Percentiles rank a stretch among this genome's conserved stretches.
Conservation (phyloP, 2,888 invertebrate species). For the Erebia ligea region DNA sequence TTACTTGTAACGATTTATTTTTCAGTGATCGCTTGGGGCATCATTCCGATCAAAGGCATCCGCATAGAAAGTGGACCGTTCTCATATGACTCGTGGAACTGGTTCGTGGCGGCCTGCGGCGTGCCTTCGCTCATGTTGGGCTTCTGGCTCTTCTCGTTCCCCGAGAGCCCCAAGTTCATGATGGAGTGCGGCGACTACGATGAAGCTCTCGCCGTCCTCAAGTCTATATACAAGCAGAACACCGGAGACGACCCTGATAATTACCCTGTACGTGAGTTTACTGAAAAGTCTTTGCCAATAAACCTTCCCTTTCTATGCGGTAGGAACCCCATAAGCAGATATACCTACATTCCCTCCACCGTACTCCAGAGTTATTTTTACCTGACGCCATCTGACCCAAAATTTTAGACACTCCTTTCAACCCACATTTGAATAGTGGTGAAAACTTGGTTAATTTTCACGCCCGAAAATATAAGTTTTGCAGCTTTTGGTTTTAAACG, state of each 20-base stretch:
- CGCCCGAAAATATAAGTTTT: too few relatives aligned
- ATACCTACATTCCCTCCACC: too few relatives aligned
- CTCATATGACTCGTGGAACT: conserved; percentile 91
- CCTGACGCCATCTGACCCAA: too few relatives aligned
- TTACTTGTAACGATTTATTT: background rate
- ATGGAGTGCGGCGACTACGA: conserved; percentile 91
- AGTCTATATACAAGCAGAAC: conserved; percentile 87
- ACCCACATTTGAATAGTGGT: too few relatives aligned
- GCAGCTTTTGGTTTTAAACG: too few relatives aligned
- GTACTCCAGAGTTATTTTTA: too few relatives aligned
- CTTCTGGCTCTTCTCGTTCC: conserved; percentile 89
- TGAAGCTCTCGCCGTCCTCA: conserved; percentile 87
- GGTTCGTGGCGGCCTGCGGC: conserved; percentile 90
- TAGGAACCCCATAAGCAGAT: too few relatives aligned
- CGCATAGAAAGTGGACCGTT: conserved; percentile 83
- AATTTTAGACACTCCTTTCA: too few relatives aligned
- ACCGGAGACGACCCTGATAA: conserved; percentile 87
- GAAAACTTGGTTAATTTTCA: too few relatives aligned
- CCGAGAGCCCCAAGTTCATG: conserved; percentile 92
- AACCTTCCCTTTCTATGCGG: too few relatives aligned
- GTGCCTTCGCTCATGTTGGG: conserved; percentile 87
- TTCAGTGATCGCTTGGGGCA: conserved; percentile 89
- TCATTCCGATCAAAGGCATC: conserved; percentile 87
- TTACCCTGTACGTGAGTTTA: conserved; percentile 85
- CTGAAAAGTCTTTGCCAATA: too few relatives aligned